phyloP scores from a whole-genome alignment of 2,113 vertebrate genomes.

The Oostethus manadensis region DNA sequence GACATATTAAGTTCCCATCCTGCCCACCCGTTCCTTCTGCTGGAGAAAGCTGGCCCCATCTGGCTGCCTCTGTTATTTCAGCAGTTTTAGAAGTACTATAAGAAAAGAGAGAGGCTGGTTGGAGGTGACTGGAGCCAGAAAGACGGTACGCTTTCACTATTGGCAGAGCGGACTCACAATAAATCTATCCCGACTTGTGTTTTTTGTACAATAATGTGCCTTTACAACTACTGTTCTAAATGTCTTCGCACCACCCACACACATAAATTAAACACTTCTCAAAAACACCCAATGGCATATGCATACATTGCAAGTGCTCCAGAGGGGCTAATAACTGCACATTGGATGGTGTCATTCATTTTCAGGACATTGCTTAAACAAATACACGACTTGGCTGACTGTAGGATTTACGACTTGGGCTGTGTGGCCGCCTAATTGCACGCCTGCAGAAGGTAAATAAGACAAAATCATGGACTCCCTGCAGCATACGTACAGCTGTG shows the following conservation, averaged over 20 bases:
- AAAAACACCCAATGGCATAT: neutral
- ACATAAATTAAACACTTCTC: neutral
- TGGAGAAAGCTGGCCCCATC: constrained; percentile 18
- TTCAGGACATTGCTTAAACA: neutral
- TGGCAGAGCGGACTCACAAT: neutral
- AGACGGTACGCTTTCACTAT: constrained; percentile 8
- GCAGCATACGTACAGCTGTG: neutral
- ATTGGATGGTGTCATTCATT: neutral
- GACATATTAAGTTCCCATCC: constrained; percentile 21
- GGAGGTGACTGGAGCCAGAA: neutral
- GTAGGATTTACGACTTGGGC: neutral
- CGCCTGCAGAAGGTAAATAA: neutral
- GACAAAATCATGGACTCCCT: neutral
- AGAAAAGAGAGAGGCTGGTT: constrained; percentile 3
- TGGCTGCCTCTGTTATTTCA: constrained; percentile 31
- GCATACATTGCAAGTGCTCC: neutral
- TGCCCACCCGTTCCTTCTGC: neutral
- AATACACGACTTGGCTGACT: neutral
- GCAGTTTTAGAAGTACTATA: constrained; percentile 21
- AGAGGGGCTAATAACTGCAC: neutral
- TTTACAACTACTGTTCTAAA: neutral
- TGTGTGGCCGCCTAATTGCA: neutral
- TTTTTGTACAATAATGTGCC: neutral
- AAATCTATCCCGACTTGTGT: neutral
- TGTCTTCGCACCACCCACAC: neutral